Evolutionary conservation across 2,888 invertebrate genomes (phyloP).

Genomic region (Hybos culiciformis): DNA sequence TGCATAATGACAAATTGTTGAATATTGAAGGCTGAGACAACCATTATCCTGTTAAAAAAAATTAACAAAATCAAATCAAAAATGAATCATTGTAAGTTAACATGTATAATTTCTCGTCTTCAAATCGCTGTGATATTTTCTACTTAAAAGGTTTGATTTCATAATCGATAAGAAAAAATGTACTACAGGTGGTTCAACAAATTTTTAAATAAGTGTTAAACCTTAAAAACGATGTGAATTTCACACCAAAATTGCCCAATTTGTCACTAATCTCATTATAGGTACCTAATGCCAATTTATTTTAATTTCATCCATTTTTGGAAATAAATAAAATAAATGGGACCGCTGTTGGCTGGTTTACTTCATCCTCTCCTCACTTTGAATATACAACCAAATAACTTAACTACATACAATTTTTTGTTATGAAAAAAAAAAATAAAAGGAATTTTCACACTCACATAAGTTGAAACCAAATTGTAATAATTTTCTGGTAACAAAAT

Average conservation of each 20-base stretch:
- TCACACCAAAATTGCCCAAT: too few species aligned
- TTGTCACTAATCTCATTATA: too few species aligned
- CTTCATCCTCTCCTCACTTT: slow-evolving; percentile 4
- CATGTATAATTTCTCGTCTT: too few species aligned
- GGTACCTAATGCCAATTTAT: too few species aligned
- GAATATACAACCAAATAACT: not conserved
- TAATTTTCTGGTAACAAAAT: slow-evolving; percentile 32
- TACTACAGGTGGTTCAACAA: too few species aligned
- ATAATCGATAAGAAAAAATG: too few species aligned
- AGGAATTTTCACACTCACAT: slow-evolving; percentile 26
- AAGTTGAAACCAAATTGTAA: slow-evolving; percentile 32
- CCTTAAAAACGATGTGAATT: too few species aligned
- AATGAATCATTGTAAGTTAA: not conserved
- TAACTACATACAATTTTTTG: not conserved
- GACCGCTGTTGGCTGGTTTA: not conserved
- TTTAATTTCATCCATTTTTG: too few species aligned
- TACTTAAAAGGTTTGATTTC: slow-evolving; percentile 21
- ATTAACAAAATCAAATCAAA: not conserved
- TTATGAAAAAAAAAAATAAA: not conserved
- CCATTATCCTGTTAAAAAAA: slow-evolving; percentile 28
- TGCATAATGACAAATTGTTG: slow-evolving; percentile 28
- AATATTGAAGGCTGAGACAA: slow-evolving; percentile 30
- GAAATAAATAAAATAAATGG: too few species aligned
- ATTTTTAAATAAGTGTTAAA: too few species aligned
- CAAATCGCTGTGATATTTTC: slow-evolving; percentile 10